Percentiles rank a stretch among this genome's conserved stretches.
Conservation (phyloP, 1,140 invertebrate species). For the Drosophila bocki region DNA sequence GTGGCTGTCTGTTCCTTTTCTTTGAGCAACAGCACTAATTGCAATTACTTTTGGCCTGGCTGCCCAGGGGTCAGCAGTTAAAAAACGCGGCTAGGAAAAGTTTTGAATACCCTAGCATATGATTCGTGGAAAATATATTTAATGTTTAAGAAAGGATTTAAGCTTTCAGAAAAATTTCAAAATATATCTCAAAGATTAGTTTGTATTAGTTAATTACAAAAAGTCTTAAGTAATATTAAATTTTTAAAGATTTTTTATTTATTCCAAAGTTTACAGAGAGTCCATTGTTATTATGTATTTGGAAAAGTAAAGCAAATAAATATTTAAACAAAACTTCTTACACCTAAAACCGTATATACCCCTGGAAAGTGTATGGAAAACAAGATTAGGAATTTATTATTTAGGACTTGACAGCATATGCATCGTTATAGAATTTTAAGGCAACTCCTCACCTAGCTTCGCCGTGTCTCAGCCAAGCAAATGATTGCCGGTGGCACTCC, state of each 20-base stretch:
- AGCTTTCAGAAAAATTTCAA: background rate
- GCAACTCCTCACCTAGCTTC: background rate
- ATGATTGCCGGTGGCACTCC: conserved; percentile 50
- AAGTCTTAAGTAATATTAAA: too few species aligned
- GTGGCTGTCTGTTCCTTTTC: conserved; percentile 38
- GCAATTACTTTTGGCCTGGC: conserved; percentile 66
- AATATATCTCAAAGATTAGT: background rate
- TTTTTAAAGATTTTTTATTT: too few species aligned
- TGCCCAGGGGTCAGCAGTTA: conserved; percentile 4
- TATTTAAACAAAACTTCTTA: too few species aligned
- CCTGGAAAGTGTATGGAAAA: background rate
- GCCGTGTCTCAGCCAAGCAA: conserved; percentile 44
- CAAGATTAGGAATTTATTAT: conserved; percentile 45
- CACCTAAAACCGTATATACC: too few species aligned
- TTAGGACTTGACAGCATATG: conserved; percentile 33
- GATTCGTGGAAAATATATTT: too few species aligned
- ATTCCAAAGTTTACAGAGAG: background rate
- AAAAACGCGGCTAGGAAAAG: background rate
- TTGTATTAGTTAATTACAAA: background rate
- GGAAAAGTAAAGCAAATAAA: background rate
- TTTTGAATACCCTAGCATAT: conserved; percentile 9
- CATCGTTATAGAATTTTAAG: conserved; percentile 20
- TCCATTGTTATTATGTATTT: background rate
- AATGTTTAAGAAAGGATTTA: background rate
- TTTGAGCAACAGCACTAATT: conserved; percentile 59